Base-by-base conservation (phyloP, 2,888 invertebrate genomes). In the Malthinus flaveolus region DNA sequence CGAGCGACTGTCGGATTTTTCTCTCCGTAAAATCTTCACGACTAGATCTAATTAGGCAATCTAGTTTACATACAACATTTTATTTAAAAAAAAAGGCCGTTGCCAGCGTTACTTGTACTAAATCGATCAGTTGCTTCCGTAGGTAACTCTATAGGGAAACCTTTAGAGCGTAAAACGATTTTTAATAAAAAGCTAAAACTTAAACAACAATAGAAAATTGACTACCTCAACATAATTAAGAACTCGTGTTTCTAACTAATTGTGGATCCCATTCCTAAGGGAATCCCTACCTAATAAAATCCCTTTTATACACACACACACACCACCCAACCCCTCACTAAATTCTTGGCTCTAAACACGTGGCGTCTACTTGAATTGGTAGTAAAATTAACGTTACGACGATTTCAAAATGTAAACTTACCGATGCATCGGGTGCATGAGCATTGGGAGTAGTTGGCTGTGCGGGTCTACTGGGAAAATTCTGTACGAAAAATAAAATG, bases 381-480 rank as follows among this genome's bases (percentile, higher is more conserved):
- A 13, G 15, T 42, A 15, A 42, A 23, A 12, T 23, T n/a, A 42
- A 42, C 9, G 13, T 15, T 42, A 4, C 8, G 13, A 11, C 4
- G 13, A 9, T 3, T 42, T 9, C 8, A 10, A 15, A 15, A 15
- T 35, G 32, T 7, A 57, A n/a, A 85, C 88, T 86, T 81, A 89
- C 89, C 81, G 83, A 83, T 66, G 87, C 84, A 77, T 90, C 89
- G 66, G 89, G 89, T 75, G 87, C 88, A 78, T 89, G 89, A 71
- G 89, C 84, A 79, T 89, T 89, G 66, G 89, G 89, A 66, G 89
- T 89, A 73, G 89, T 89, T 72, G 89, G 85, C 78, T 88, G 87
- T 67, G 87, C 84, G 63, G 88, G 89, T 78, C 89, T 82, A 67
- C 83, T 87, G 64, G 88, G 86, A 77, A 87, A 88, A 71, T 85